Conservation (phyloP, 2,113 vertebrate species). For the Pholis gunnellus region DNA sequence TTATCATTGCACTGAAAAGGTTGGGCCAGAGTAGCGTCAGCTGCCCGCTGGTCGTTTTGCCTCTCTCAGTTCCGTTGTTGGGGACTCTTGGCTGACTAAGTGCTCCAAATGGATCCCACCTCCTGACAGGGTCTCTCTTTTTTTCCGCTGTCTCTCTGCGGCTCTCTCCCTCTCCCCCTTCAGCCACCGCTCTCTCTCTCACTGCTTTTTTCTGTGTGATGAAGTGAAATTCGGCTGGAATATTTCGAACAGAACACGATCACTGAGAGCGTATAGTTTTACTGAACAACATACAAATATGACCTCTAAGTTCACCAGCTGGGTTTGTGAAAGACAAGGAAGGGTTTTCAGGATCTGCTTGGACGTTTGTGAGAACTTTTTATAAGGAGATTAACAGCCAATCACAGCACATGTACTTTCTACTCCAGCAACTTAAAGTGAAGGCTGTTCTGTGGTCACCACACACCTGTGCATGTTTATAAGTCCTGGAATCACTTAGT, state of each 20-base stretch:
- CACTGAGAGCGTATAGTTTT: conserved; percentile 14
- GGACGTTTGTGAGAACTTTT: conserved; percentile 15
- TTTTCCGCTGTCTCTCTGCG: conserved; percentile 3
- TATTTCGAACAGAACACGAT: conserved; percentile 15
- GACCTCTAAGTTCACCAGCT: conserved; percentile 2
- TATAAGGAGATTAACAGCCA: conserved; percentile 35
- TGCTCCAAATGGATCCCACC: conserved; percentile 75
- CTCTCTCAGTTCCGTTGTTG: conserved; percentile 57
- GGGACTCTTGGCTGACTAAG: conserved; percentile 72
- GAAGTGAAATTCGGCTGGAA: conserved; percentile 58
- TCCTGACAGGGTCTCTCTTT: conserved; percentile 62
- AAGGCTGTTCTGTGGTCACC: conserved; percentile 34
- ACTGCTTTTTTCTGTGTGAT: conserved; percentile 49
- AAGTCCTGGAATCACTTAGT: conserved; percentile 27
- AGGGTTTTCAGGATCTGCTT: conserved; percentile 19
- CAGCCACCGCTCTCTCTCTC: conserved; percentile 16
- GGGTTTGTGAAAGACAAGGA: not conserved
- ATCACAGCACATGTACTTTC: not conserved
- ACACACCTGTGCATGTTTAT: conserved; percentile 60
- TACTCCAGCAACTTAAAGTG: conserved; percentile 4
- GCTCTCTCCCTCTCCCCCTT: not conserved
- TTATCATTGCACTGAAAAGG: conserved; percentile 44
- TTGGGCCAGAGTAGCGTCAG: conserved; percentile 19
- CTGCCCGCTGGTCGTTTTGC: conserved; percentile 69
- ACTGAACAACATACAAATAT: conserved; percentile 25